Base-by-base conservation (phyloP, 2,888 invertebrate species). In the Troides helena region DNA sequence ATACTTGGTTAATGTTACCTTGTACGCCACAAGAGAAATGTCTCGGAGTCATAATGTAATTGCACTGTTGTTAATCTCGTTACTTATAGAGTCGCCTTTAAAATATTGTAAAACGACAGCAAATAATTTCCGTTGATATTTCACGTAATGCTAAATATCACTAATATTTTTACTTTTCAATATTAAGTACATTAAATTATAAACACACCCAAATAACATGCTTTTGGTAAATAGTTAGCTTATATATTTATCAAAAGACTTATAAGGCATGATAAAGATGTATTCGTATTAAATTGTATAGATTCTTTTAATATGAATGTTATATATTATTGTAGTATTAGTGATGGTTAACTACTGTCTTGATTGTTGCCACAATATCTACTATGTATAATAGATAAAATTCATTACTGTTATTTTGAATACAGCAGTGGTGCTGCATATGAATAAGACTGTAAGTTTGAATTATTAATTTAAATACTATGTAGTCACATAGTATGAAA, bases 1-100 rank as follows among this genome's bases (percentile, higher is more conserved):
- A 23, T 60, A 68, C 23, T 68, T 39, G 60, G 43, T 69, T 64
- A 64, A 68, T 53, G 68, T 64, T 59, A 50, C 64, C 62, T 62
- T 63, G 58, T 59, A 36, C 60, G 60, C 56, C 61, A 46, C 61
- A 57, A 61, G 65, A 64, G 68, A 60, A 64, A 67, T 46, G 62
- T 63, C 57, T 58, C 23, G 50, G 17, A 59, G 50, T 46, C 63
- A 50, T 58, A 63, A 58, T 59, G 67, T 67, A 62, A 68, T 68
- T 58, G 63, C 58, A 58, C 46, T 57, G 57, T 63, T 68, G 39
- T 8, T 46, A 68, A 68, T 46, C 21, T 53, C 58, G 21, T 36
- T 63, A 56, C 36, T 60, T 21, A 66, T 43, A 60, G 4, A 36
- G 18, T 8, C 18, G 50, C 8, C 30, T 43, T 18, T 68, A 57